Conservation (phyloP, 2,113 vertebrate genomes). For the Sula dactylatra region DNA sequence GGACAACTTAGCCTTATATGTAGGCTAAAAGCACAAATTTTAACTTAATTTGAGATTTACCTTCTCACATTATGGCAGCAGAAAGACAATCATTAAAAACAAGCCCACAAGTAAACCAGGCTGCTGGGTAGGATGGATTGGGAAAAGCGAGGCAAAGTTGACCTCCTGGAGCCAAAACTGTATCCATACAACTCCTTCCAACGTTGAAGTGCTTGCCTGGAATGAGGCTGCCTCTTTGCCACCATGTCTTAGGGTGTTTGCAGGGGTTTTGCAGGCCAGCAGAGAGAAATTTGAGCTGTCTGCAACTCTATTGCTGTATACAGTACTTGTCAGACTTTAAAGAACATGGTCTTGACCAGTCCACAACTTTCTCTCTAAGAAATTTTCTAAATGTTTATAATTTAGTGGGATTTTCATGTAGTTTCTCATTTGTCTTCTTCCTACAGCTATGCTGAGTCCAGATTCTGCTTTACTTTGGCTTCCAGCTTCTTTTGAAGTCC, state of each 20-base stretch:
- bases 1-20: no score
- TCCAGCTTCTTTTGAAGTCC: conserved; percentile 29
- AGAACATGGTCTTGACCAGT: background rate
- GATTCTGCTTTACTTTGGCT: conserved; percentile 45
- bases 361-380: background rate
- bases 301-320: background rate
- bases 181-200: background rate
- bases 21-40: background rate
- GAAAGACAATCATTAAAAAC: background rate
- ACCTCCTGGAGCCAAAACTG: background rate
- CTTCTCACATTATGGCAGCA: background rate
- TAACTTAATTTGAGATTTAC: background rate
- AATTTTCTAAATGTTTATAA: background rate
- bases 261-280: background rate
- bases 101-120: background rate
- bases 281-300: background rate
- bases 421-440: conserved; percentile 45
- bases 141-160: background rate
- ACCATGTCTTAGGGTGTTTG: background rate
- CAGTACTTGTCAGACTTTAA: background rate
- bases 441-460: background rate
- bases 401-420: conserved; percentile 1
- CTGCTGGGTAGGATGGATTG: background rate
- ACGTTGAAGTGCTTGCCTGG: rapidly evolving
- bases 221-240: background rate